These are phyloP conservation scores for Barnardius zonarius DNA, from an alignment of 2,113 vertebrate genomes.

Conservation along the genomic window DNA sequence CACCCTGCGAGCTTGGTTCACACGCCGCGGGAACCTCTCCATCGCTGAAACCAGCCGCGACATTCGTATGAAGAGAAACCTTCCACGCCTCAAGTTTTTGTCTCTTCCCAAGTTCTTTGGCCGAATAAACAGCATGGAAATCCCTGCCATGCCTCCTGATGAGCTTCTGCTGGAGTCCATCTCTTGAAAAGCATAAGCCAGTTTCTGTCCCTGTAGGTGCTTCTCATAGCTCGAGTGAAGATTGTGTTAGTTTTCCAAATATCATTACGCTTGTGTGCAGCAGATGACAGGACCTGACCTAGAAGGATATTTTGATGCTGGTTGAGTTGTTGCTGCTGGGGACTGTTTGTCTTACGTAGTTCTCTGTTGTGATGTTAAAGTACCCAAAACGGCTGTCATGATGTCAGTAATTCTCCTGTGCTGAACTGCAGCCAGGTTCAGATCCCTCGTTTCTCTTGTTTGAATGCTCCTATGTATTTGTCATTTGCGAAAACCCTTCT, in stretches of 20 bases:
- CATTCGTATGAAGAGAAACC: not conserved
- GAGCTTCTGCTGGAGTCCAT: slow-evolving; percentile 58
- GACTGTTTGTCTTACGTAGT: not conserved
- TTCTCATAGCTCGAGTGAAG: not conserved
- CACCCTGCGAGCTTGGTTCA: slow-evolving; percentile 47
- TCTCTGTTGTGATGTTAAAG: not conserved
- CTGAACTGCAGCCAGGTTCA: not conserved
- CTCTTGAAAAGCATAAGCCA: not conserved
- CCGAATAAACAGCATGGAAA: slow-evolving; percentile 38
- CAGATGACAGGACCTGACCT: not conserved
- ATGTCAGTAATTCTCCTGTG: not conserved
- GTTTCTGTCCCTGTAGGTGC: accelerated
- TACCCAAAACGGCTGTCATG: accelerated
- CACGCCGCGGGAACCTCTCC: slow-evolving; percentile 39
- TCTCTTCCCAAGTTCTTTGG: slow-evolving; percentile 21
- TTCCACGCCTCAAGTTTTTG: not conserved
- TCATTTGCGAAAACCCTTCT: not conserved
- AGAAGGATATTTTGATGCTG: not conserved
- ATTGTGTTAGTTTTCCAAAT: not conserved
- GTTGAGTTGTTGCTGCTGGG: not conserved
- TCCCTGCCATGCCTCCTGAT: not conserved
- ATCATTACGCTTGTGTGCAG: too few relatives aligned
- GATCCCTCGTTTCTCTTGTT: not conserved
- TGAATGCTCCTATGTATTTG: not conserved
- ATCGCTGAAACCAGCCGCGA: not conserved